Conservation (phyloP, 2,888 invertebrate genomes). For the Ectemnius lituratus region DNA sequence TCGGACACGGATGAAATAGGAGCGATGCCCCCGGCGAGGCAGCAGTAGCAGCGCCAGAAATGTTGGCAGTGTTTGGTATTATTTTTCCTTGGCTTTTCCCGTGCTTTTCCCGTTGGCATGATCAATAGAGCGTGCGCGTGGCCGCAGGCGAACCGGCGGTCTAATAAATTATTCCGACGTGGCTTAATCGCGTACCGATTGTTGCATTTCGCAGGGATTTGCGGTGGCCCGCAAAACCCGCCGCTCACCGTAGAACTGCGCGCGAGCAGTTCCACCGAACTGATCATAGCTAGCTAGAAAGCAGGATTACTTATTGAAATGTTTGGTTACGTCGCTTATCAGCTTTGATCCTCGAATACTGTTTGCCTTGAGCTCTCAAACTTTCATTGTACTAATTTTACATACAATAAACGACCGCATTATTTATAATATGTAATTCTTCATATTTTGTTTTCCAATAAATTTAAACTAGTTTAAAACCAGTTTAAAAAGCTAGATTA, state of each 20-base stretch:
- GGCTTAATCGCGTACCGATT: conserved; percentile 37
- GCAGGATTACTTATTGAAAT: conserved; percentile 5
- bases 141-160: neutral
- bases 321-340: neutral
- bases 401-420: no score
- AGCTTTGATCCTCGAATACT: no score
- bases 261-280: neutral
- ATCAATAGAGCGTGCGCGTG: conserved; percentile 19
- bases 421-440: no score
- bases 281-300: neutral
- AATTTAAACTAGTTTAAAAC: no score
- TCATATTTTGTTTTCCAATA: no score
- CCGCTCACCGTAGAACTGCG: neutral
- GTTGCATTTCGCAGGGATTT: conserved; percentile 32
- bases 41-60: neutral
- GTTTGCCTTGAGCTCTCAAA: no score
- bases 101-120: conserved; percentile 11
- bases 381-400: no score
- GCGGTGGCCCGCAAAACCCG: conserved; percentile 1
- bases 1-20: neutral
- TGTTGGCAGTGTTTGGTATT: neutral
- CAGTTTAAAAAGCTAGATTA: neutral
- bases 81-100: conserved; percentile 5
- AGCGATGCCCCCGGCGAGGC: neutral
- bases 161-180: conserved; percentile 44